These are phyloP conservation scores for Ctenomys sociabilis DNA, from an alignment of 2,113 vertebrate genomes.

Conservation along the genomic window DNA sequence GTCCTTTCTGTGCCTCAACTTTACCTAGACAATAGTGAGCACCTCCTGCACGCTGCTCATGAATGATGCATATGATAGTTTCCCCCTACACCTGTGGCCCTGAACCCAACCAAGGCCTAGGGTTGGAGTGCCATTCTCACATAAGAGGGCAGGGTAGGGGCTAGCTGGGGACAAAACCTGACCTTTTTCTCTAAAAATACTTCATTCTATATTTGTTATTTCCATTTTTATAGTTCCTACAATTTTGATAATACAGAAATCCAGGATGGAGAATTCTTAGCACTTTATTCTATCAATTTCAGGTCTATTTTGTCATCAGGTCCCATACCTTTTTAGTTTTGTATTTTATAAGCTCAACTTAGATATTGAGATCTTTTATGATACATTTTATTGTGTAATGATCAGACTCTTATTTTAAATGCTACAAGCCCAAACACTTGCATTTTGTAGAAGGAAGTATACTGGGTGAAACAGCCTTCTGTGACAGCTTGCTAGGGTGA, in stretches of 20 bases:
- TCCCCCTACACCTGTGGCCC: not conserved
- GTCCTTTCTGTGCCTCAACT: not conserved
- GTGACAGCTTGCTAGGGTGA: not conserved
- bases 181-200: not conserved
- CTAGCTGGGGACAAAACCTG: not conserved
- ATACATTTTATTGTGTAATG: conserved; percentile 10
- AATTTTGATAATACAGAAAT: conserved; percentile 9
- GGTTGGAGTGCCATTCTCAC: not conserved
- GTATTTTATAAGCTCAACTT: not conserved
- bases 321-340: conserved; percentile 1
- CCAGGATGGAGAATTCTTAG: not conserved
- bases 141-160: not conserved
- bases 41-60: not conserved
- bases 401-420: not conserved
- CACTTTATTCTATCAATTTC: not conserved
- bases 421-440: not conserved
- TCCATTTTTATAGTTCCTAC: not conserved
- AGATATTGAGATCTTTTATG: not conserved
- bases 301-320: not conserved
- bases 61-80: not conserved
- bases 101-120: not conserved
- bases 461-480: not conserved
- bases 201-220: not conserved
- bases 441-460: not conserved
- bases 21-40: not conserved